Conservation (phyloP, 2,113 vertebrate genomes). For the Zingel zingel region DNA sequence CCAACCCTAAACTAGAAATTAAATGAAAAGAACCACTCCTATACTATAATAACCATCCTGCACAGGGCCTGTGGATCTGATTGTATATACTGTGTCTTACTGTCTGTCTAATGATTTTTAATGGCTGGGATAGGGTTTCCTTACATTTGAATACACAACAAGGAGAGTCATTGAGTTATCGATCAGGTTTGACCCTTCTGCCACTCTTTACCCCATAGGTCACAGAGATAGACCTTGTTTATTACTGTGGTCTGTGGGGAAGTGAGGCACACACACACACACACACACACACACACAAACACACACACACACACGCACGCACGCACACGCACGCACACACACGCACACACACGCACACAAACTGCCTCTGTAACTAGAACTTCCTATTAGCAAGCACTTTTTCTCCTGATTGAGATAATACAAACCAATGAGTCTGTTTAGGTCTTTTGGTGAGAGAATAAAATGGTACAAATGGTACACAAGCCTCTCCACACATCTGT, state of each 20-base stretch:
- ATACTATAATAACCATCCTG: neutral
- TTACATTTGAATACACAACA: conserved; percentile 22
- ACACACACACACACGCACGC: conserved; percentile 3
- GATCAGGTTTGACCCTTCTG: conserved; percentile 56
- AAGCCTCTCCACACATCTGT: neutral
- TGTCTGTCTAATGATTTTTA: conserved; percentile 15
- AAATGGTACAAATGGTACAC: too few species aligned
- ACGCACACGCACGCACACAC: neutral
- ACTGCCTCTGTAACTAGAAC: too few species aligned
- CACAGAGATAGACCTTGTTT: conserved; percentile 56
- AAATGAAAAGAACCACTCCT: neutral
- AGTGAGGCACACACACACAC: neutral
- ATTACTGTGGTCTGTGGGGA: conserved; percentile 42
- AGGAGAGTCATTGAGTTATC: conserved; percentile 39
- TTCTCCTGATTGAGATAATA: too few species aligned
- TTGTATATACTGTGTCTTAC: neutral
- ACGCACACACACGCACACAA: neutral
- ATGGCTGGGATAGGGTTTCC: conserved; percentile 25
- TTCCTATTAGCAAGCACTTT: too few species aligned
- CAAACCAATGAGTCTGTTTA: too few species aligned
- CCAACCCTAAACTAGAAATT: neutral
- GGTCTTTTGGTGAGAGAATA: too few species aligned
- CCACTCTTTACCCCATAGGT: conserved; percentile 61
- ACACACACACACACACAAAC: conserved; percentile 8
- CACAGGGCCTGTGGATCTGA: neutral